Percentiles rank a stretch among this genome's conserved stretches.
Conservation (phyloP, 2,888 invertebrate species). For the Lingula anatina region DNA sequence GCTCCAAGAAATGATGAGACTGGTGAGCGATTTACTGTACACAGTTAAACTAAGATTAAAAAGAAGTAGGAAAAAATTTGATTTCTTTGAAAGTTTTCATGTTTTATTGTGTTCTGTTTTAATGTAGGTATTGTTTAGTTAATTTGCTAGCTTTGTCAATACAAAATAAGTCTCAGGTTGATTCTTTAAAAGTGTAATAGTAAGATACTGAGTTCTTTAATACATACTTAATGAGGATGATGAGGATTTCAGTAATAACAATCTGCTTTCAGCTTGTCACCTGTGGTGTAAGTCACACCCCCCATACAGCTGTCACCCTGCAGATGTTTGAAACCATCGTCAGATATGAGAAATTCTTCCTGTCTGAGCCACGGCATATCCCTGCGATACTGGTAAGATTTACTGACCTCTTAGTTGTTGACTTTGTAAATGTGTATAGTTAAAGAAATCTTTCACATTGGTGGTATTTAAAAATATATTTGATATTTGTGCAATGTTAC, state of each 20-base stretch:
- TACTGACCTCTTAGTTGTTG: neutral
- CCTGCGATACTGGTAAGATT: slow-evolving; percentile 51
- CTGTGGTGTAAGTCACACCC: slow-evolving; percentile 53
- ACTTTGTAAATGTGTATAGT: too few relatives aligned
- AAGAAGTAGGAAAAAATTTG: too few relatives aligned
- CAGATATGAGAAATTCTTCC: slow-evolving; percentile 59
- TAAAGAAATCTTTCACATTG: too few relatives aligned
- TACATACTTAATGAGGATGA: too few relatives aligned
- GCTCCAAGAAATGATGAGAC: slow-evolving; percentile 54
- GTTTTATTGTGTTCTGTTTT: neutral
- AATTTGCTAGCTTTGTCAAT: neutral
- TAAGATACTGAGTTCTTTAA: too few relatives aligned
- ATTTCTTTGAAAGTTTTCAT: too few relatives aligned
- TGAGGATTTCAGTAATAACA: too few relatives aligned
- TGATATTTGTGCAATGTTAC: too few relatives aligned
- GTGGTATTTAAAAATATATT: too few relatives aligned
- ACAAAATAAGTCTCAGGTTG: neutral
- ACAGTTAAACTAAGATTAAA: neutral
- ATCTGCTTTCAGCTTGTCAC: slow-evolving; percentile 52
- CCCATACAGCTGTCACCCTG: slow-evolving; percentile 54
- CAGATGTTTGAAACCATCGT: slow-evolving; percentile 56
- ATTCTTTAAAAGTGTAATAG: neutral
- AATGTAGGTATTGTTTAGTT: too few relatives aligned
- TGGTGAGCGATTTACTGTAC: slow-evolving; percentile 32
- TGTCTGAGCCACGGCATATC: slow-evolving; percentile 53